Percentiles rank a stretch among this genome's conserved stretches.
phyloP scores from a whole-genome alignment of 2,888 invertebrate species.

The Trypoxylon attenuatum region DNA sequence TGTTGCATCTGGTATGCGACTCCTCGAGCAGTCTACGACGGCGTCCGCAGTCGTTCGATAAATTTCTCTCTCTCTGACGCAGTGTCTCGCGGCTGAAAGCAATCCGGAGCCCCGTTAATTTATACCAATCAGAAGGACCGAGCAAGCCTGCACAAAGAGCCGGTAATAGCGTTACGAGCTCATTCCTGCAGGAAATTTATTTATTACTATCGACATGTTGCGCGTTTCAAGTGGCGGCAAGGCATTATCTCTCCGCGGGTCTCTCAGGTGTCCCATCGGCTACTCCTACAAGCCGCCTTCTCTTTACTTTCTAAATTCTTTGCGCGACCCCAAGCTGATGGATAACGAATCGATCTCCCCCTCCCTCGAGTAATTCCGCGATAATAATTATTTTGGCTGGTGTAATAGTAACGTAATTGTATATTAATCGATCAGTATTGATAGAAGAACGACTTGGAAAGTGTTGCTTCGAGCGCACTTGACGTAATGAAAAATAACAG shows the following conservation, averaged over 20 bases:
- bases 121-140: slow-evolving; percentile 42
- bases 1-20: slow-evolving; percentile 26
- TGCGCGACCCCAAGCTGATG: too few relatives aligned
- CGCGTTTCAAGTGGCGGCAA: slow-evolving; percentile 51
- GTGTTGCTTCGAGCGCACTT: too few relatives aligned
- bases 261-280: slow-evolving; percentile 1
- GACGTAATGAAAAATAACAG: too few relatives aligned
- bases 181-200: slow-evolving; percentile 51
- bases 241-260: slow-evolving; percentile 26
- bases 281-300: slow-evolving; percentile 22
- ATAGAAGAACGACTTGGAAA: too few relatives aligned
- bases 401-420: too few relatives aligned
- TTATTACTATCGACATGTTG: slow-evolving; percentile 43
- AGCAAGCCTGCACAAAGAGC: slow-evolving; percentile 37
- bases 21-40: too few relatives aligned
- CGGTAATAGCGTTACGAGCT: slow-evolving; percentile 38
- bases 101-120: slow-evolving; percentile 44
- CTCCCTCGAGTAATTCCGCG: too few relatives aligned
- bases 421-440: too few relatives aligned
- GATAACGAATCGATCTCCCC: too few relatives aligned
- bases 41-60: slow-evolving; percentile 43
- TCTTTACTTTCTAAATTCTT: slow-evolving; percentile 54
- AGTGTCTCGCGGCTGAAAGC: slow-evolving; percentile 41
- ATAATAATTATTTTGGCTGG: too few relatives aligned
- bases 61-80: slow-evolving; percentile 45